These are phyloP conservation scores for Stichopus chloronotus DNA, from an alignment of 35 echinoderm and acorn worm genomes.

Conservation along the genomic window DNA sequence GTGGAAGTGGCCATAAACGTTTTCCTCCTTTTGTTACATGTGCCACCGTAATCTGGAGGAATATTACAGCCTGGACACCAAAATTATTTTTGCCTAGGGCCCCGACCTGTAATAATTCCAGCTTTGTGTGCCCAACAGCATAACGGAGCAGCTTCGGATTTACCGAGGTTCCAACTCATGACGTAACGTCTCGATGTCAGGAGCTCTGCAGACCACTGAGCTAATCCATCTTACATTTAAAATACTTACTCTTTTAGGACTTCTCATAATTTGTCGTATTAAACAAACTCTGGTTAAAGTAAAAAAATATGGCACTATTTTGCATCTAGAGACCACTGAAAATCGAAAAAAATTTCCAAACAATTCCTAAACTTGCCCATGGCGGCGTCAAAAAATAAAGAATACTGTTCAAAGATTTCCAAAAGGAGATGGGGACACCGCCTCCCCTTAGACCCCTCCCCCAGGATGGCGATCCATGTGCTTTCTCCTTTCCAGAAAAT, in stretches of 20 bases:
- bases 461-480: no score
- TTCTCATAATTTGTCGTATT: constrained; percentile 7
- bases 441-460: no score
- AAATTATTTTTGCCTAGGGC: no score
- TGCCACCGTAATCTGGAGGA: no score
- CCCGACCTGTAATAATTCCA: constrained; percentile 12
- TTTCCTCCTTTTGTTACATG: no score
- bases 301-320: constrained; percentile 11
- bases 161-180: neutral
- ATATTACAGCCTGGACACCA: no score
- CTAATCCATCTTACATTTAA: neutral
- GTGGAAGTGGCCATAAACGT: no score
- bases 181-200: neutral
- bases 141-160: neutral
- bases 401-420: no score
- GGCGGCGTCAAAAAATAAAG: no score
- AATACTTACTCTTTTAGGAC: neutral
- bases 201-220: constrained; percentile 18
- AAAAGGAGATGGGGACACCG: no score
- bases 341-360: neutral
- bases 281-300: neutral
- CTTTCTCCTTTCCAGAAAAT: no score
- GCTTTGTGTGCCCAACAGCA: constrained; percentile 28
- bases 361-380: no score
- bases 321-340: neutral